phyloP scores from a whole-genome alignment of 2,888 invertebrate genomes.

The Punctoribates punctum region DNA sequence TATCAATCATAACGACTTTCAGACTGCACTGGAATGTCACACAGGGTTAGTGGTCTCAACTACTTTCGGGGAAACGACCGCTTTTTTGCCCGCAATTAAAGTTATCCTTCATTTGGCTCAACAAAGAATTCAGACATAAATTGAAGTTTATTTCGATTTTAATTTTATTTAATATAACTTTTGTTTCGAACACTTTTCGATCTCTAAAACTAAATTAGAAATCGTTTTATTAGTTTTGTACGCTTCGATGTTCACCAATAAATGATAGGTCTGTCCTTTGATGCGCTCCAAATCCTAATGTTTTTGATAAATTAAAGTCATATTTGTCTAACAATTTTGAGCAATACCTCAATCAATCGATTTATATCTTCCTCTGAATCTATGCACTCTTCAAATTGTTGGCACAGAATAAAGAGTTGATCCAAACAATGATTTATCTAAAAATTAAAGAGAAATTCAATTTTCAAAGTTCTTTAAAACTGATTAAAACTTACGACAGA shows the following conservation, averaged over 20 bases:
- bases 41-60: constrained; percentile 18
- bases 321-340: neutral
- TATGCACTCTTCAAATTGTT: neutral
- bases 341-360: neutral
- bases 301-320: neutral
- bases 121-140: constrained; percentile 18
- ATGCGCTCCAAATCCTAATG: neutral
- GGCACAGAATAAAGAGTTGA: neutral
- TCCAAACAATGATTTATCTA: constrained; percentile 14
- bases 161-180: constrained; percentile 4
- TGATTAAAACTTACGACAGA: neutral
- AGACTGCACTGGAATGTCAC: constrained; percentile 5
- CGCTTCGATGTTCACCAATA: neutral
- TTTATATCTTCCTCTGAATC: neutral
- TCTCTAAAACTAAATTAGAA: neutral
- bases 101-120: constrained; percentile 34
- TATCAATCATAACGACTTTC: constrained; percentile 20
- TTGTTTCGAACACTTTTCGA: constrained; percentile 27
- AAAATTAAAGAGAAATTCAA: neutral
- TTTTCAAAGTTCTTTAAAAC: neutral
- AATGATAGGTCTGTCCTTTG: constrained; percentile 3
- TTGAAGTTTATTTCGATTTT: neutral
- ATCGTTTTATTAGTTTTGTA: constrained; percentile 7
- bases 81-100: constrained; percentile 36
- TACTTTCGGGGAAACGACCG: constrained; percentile 31